Evolutionary conservation across 2,888 invertebrate genomes (phyloP).

Genomic region (Portevinia maculata): DNA sequence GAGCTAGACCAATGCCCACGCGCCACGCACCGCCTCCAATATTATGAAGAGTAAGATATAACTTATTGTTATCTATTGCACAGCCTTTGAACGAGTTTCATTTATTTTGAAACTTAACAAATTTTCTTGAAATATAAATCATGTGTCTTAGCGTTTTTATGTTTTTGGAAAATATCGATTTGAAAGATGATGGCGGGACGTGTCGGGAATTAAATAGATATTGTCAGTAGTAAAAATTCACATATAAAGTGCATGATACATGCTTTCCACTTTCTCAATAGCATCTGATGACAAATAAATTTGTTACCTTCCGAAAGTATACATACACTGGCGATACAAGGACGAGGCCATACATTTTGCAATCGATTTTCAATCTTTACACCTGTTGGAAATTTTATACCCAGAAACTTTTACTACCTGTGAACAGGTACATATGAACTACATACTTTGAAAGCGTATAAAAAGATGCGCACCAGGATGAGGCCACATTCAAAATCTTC

Average conservation of each 20-base stretch:
- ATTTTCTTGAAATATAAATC: slow-evolving; percentile 30
- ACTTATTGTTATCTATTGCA: slow-evolving; percentile 46
- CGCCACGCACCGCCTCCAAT: too few species aligned
- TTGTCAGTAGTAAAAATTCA: slow-evolving; percentile 31
- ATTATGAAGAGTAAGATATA: too few species aligned
- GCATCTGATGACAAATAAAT: slow-evolving; percentile 1
- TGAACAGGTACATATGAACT: too few species aligned
- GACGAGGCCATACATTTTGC: too few species aligned
- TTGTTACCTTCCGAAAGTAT: too few species aligned
- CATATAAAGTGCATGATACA: background rate
- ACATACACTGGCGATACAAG: too few species aligned
- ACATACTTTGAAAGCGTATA: too few species aligned
- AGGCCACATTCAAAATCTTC: too few species aligned
- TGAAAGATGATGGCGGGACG: slow-evolving; percentile 16
- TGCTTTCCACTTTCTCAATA: background rate
- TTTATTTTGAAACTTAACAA: slow-evolving; percentile 34
- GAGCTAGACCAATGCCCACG: background rate
- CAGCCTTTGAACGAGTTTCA: slow-evolving; percentile 41
- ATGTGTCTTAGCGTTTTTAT: slow-evolving; percentile 10
- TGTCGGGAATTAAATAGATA: slow-evolving; percentile 12
- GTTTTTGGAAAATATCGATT: slow-evolving; percentile 4
- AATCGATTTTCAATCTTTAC: too few species aligned
- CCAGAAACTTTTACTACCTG: too few species aligned
- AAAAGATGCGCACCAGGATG: too few species aligned
- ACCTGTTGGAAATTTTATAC: too few species aligned